A percentile compares a stretch with the other conserved stretches of the same genome.
Evolutionary conservation across 2,888 invertebrate genomes (phyloP).

Genomic region (Pycnomerus fuliginosus): DNA sequence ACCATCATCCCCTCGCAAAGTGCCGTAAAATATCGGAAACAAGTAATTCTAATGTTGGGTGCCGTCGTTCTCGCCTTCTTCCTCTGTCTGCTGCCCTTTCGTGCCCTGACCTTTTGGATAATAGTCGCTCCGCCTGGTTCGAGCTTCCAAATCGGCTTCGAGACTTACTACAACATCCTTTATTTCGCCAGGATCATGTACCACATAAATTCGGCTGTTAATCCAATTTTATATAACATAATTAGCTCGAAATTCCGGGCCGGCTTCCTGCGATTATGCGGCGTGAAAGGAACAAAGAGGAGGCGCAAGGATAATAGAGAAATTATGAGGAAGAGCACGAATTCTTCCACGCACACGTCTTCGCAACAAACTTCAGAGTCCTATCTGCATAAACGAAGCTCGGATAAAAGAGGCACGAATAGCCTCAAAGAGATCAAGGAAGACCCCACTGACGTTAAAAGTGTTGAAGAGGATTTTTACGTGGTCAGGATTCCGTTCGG

Average conservation of each 20-base stretch:
- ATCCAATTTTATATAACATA: slow-evolving; percentile 88
- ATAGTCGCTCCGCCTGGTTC: slow-evolving; percentile 72
- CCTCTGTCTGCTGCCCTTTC: slow-evolving; percentile 84
- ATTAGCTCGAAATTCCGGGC: slow-evolving; percentile 90
- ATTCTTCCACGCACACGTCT: slow-evolving; percentile 61
- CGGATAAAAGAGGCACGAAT: slow-evolving; percentile 32
- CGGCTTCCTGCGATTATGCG: slow-evolving; percentile 71
- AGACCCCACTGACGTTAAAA: slow-evolving; percentile 23
- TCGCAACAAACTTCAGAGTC: slow-evolving; percentile 63
- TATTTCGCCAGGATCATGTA: slow-evolving; percentile 86
- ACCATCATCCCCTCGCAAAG: slow-evolving; percentile 55
- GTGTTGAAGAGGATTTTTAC: slow-evolving; percentile 9
- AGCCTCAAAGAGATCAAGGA: slow-evolving; percentile 45
- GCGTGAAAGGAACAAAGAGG: slow-evolving; percentile 46
- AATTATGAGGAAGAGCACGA: slow-evolving; percentile 63
- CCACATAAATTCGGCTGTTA: slow-evolving; percentile 87
- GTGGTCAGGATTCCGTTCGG: slow-evolving; percentile 11
- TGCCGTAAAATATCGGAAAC: slow-evolving; percentile 72
- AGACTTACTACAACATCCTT: slow-evolving; percentile 78
- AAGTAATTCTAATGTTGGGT: slow-evolving; percentile 85
- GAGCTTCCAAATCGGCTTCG: slow-evolving; percentile 66
- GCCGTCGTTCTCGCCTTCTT: slow-evolving; percentile 90
- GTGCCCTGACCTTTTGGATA: slow-evolving; percentile 84
- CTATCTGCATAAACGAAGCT: slow-evolving; percentile 58
- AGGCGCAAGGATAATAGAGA: slow-evolving; percentile 51